These are phyloP conservation scores for Leptothorax acervorum DNA, from an alignment of 2,888 invertebrate genomes.

Conservation along the genomic window DNA sequence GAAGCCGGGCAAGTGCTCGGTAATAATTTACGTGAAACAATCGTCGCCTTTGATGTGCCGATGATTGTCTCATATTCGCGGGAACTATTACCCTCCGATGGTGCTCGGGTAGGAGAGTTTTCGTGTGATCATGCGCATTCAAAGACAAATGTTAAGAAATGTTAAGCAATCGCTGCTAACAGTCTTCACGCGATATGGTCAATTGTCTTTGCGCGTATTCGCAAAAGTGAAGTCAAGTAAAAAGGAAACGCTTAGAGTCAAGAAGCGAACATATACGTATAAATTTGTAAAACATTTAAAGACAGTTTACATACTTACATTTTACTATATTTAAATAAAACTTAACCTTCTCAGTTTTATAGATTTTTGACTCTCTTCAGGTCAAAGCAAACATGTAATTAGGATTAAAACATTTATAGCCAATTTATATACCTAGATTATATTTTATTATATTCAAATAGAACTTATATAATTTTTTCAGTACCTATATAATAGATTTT, in stretches of 20 bases:
- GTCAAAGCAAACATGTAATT: too few species aligned
- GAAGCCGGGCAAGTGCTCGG: constrained; percentile 85
- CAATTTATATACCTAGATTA: too few species aligned
- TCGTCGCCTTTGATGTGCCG: constrained; percentile 84
- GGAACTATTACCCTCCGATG: constrained; percentile 56
- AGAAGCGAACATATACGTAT: background rate
- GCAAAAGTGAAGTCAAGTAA: background rate
- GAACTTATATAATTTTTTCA: too few species aligned
- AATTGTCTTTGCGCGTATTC: constrained; percentile 10
- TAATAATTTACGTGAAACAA: constrained; percentile 86
- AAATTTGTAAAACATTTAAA: background rate
- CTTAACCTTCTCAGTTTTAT: background rate
- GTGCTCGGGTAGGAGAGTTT: background rate
- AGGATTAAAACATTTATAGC: too few species aligned
- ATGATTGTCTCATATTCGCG: constrained; percentile 77
- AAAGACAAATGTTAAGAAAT: constrained; percentile 33
- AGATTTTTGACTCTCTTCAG: too few species aligned
- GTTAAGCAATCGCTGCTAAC: constrained; percentile 23
- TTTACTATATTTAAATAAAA: background rate
- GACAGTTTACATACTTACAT: background rate
- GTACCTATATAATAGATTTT: too few species aligned
- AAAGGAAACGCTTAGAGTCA: background rate
- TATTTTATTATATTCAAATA: too few species aligned
- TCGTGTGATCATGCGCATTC: constrained; percentile 22
- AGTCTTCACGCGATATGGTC: background rate